Evolutionary conservation across 2,888 invertebrate species (phyloP), one percentile per base, ranked within the genome.

Genomic region (Lycophotia porphyrea): DNA sequence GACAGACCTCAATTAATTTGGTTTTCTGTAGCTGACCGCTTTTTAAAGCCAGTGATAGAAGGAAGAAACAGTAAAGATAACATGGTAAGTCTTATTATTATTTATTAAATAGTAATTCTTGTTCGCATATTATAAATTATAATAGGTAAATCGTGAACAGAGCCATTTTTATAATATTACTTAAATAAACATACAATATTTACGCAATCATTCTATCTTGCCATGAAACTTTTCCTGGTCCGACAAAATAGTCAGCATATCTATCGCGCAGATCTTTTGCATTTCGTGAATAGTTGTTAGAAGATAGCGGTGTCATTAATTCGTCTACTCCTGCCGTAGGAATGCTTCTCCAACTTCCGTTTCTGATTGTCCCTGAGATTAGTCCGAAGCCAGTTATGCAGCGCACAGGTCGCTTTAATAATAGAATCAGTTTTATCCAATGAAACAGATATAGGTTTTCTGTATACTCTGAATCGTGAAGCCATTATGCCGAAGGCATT

Each of bases 1-100:
- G 77, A 90, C 84, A 78, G 78, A 84, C 88, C 88, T 80, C 87
- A 89, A 84, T 85, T 90, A 85, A 81, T 87, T 78, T 90, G 90
- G 89, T 90, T 90, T 89, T 81, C 86, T 84, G 84, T 84, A 86
- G 88, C 90, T 85, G 88, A 90, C 85, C 88, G 88, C 85, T 89
- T 91, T 87, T 88, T 89, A 83, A 85, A 88, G 84, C 84, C 86
- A 87, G 87, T 90, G 75, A 86, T 89, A 84, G 86, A 86, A 86
- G 87, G 85, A 86, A 88, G 87, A 85, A 88, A 83, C 84, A 87
- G 84, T 86, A 83, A 86, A 82, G 83, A 84, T 83, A 87, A 84
- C 85, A 87, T 89, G 82, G 87, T 88, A 88, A 88, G 84, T 86
- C 71, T 87, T 68, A 86, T 82, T 81, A 82, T 84, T 84, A 85